Evolutionary conservation across 35 echinoderm and acorn worm genomes (phyloP).

Genomic region (Ophiothrix spiculata): DNA sequence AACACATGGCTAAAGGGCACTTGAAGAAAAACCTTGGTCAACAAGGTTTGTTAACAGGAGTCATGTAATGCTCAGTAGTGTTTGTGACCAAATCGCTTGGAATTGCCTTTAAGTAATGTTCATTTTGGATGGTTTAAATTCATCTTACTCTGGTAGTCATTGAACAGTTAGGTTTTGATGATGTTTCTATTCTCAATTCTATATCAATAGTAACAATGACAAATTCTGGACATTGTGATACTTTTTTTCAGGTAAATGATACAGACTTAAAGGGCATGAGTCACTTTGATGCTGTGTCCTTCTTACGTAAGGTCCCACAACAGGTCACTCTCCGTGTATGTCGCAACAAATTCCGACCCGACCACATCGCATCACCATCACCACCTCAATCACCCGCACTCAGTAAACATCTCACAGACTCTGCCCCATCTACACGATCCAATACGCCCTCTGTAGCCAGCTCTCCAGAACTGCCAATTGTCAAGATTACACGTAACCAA

Average conservation of each 20-base stretch:
- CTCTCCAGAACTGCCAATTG: constrained; percentile 37
- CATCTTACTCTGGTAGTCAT: no score
- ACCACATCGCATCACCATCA: neutral
- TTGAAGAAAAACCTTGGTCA: no score
- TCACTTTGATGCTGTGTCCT: constrained; percentile 93
- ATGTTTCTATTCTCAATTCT: neutral
- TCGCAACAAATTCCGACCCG: constrained; percentile 31
- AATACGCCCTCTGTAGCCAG: neutral
- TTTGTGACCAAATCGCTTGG: no score
- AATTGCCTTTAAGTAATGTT: no score
- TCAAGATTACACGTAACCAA: constrained; percentile 55
- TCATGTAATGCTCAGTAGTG: no score
- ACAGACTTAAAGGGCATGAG: constrained; percentile 75
- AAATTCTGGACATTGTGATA: neutral
- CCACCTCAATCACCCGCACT: neutral
- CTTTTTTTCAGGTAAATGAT: constrained; percentile 69
- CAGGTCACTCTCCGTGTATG: constrained; percentile 75
- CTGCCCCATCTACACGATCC: neutral
- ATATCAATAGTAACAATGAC: no score
- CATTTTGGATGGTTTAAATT: neutral
- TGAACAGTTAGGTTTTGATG: no score
- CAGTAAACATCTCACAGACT: no score
- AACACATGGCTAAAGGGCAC: no score
- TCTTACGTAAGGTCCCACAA: constrained; percentile 80
- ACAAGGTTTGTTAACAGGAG: no score